Base-by-base conservation (phyloP, 23 tunicate genomes). In the Clavelina lepadiformis region DNA sequence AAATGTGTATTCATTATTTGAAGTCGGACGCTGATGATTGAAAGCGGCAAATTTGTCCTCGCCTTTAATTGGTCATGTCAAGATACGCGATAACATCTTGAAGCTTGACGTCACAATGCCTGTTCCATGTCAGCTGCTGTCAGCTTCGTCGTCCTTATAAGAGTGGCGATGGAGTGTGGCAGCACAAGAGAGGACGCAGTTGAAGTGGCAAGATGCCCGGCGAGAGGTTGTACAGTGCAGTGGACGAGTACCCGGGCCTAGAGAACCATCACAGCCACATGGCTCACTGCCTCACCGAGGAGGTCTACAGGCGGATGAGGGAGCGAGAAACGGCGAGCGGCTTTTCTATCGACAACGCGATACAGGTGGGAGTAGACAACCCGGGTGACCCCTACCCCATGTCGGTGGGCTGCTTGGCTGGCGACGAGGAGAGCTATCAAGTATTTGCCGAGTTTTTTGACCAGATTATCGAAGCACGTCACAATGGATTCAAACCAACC, bases 271-370 rank as follows among this genome's bases (percentile, higher is more conserved):
- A 83, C 66, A 83, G 71, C 77, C 83, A 83, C 31, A 83, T 83
- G 92, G 83, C 92, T 1, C 81, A 83, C 35, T 79, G 81, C 51
- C 71, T 83, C 11, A 83, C 92, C 11, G 74, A 64, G 32, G 83
- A 83, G 18, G 31, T 77, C 7, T 83, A 83, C 77, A 55, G 65
- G 31, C 46, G 59, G 21, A 41, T 83, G 69, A 34, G 77, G 58
- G 49, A 26, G 3, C 35, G 36, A 13, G 70, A 58, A 34, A 83
- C 92, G 0, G 32, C 62, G 5, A 76, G 71, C 27, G 92, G 92
- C 21, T 83, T 83, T 51, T 67, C 76, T 31, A 59, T 83, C 37
- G 92, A 83, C 50, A 30, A 76, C 38, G 70, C 58, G 7, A 83
- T 83, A 29, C 92, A 83, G 54, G 68, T 71, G 24, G 92, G 92